Evolutionary conservation across 2,797 vertebrate species (phyloP), one percentile per base, ranked within the genome.

Genomic region (Sebastes hopkinsi): DNA sequence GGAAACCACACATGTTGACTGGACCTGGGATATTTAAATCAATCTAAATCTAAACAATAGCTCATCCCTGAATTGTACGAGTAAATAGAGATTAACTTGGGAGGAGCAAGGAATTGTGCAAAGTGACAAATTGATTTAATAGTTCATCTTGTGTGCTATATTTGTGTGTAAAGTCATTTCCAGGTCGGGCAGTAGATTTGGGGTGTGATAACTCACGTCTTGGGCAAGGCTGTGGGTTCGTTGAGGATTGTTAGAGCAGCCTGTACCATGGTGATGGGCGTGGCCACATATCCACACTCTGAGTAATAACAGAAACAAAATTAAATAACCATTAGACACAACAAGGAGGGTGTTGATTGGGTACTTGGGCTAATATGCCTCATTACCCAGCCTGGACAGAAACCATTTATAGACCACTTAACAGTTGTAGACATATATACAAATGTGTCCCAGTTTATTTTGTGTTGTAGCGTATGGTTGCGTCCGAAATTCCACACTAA

Each of bases 231-330:
- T n/a, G 92, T 67, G 16, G 90, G 38, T 73, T 99, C 99, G 2
- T 95, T 97, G 65, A 99, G 95, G 80, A 99, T 92, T 14, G 97
- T 97, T 3, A 99, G 67, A 71, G 94, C 98, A 30, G 97, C 97
- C 79, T 99, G 98, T 34, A 99, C 99, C 97, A 99, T 97, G 69
- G 95, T 94, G 64, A 98, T 98, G 67, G 99, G 95, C 0, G 98
- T 99, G 64, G 97, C 92, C 75, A 99, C 89, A 34, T 99, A 99
- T 52, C 94, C 98, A 79, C 90, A 90, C 86, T 99, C 99, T 99
- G 89, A 58, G 70, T 42, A 62, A 84, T 1, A 85, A 52, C 50
- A 76, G 23, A 32, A 22, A 74, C 9, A 79, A 16, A 72, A 38
- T 34, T 58, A 34, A 30, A 68, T 6, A 67, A 55, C 7, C n/a